These are phyloP conservation scores for Aptenodytes patagonicus DNA, from an alignment of 2,113 vertebrate genomes.

Conservation along the genomic window DNA sequence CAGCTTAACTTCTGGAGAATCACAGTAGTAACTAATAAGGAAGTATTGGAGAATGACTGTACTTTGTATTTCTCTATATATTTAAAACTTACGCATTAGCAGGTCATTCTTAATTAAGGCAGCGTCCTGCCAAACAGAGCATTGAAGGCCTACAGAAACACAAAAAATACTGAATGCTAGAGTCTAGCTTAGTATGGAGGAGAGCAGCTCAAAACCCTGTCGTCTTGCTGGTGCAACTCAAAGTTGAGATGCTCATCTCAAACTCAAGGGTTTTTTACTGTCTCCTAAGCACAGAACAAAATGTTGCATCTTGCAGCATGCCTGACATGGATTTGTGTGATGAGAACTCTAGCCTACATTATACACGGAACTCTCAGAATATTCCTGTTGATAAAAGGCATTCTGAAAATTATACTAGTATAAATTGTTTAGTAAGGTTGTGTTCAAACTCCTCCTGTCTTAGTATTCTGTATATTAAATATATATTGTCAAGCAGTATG, in stretches of 20 bases:
- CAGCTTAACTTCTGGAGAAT: background rate
- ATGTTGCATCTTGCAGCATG: background rate
- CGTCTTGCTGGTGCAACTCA: background rate
- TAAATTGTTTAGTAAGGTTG: background rate
- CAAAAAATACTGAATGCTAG: background rate
- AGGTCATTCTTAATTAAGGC: background rate
- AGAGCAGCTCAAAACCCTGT: background rate
- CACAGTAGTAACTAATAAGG: background rate
- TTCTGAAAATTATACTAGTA: background rate
- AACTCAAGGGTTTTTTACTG: background rate
- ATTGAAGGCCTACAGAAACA: background rate
- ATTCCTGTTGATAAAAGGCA: background rate
- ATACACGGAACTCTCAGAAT: background rate
- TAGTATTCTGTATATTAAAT: background rate
- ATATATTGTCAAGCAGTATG: background rate
- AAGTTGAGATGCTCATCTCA: background rate
- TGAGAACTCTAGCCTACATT: background rate
- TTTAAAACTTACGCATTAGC: background rate
- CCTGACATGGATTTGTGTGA: too few species aligned
- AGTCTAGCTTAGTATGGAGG: background rate
- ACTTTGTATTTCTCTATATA: background rate
- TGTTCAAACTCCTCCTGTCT: background rate
- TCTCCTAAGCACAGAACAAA: background rate
- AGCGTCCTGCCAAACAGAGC: background rate
- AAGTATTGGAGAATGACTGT: background rate